Evolutionary conservation across 1,140 invertebrate species (phyloP).

Genomic region (Lepidostoma basale): DNA sequence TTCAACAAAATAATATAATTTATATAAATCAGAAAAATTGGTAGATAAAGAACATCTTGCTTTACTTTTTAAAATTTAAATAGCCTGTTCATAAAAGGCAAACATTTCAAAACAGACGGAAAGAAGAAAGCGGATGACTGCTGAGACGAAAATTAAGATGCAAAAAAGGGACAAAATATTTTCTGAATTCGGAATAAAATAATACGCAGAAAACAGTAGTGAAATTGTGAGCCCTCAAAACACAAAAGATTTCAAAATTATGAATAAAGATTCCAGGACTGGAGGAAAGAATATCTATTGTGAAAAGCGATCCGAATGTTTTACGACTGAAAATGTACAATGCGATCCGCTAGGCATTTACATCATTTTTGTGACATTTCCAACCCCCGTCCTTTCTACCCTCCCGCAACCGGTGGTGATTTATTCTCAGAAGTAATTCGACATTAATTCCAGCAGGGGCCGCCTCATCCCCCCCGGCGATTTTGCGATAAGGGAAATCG

Average conservation of each 20-base stretch:
- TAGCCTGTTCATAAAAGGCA: too few species aligned
- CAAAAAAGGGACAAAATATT: too few species aligned
- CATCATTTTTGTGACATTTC: conserved; percentile 29
- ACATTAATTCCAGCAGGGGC: conserved; percentile 24
- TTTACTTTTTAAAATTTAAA: too few species aligned
- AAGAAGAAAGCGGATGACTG: too few species aligned
- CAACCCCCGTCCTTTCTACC: neutral
- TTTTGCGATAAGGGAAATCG: too few species aligned
- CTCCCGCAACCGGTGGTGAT: conserved; percentile 13
- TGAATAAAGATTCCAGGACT: neutral
- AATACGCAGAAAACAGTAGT: neutral
- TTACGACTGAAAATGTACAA: conserved; percentile 18
- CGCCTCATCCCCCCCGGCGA: neutral
- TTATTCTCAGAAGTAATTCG: conserved; percentile 27
- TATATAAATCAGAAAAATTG: too few species aligned
- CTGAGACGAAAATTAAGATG: too few species aligned
- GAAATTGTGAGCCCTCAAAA: neutral
- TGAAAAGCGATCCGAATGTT: conserved; percentile 13
- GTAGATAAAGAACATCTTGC: too few species aligned
- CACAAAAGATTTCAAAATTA: conserved; percentile 10
- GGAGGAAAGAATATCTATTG: neutral
- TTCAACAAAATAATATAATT: too few species aligned
- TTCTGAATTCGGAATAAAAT: neutral
- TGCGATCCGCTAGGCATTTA: conserved; percentile 29
- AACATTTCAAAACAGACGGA: too few species aligned